A percentile compares a stretch with the other conserved stretches of the same genome.
phyloP scores from a whole-genome alignment of 1,140 invertebrate species.

The Macrobrachium nipponense region DNA sequence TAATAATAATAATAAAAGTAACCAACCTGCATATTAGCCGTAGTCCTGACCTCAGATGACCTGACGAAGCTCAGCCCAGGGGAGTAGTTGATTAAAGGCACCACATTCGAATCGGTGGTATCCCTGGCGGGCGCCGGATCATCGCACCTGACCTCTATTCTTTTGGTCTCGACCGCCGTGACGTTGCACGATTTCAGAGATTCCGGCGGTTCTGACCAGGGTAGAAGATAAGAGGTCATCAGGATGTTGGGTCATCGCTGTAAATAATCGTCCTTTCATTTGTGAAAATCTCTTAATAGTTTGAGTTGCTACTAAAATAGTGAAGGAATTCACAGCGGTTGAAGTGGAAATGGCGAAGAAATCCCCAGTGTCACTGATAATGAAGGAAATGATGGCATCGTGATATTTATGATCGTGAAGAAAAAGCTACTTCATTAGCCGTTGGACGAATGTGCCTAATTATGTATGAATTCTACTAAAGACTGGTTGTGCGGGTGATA shows the following conservation, averaged over 20 bases:
- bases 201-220: conserved; percentile 43
- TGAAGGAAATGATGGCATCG: no score
- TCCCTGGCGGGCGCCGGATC: conserved; percentile 27
- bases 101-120: conserved; percentile 23
- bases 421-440: neutral
- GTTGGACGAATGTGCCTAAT: neutral
- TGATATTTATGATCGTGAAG: neutral
- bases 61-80: conserved; percentile 60
- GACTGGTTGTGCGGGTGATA: conserved; percentile 10
- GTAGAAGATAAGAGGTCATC: neutral
- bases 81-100: conserved; percentile 29
- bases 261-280: no score
- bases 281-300: no score
- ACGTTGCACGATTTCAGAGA: conserved; percentile 54
- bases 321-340: no score
- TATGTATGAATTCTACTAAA: neutral
- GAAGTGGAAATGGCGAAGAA: no score
- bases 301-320: no score
- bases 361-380: no score
- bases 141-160: conserved; percentile 47
- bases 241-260: neutral
- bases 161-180: conserved; percentile 13
- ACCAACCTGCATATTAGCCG: conserved; percentile 52
- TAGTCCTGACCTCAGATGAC: conserved; percentile 55
- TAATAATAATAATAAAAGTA: neutral